Evolutionary conservation across 2,113 vertebrate genomes (phyloP), one percentile per base, ranked within the genome.

Genomic region (Myotis yumanensis): DNA sequence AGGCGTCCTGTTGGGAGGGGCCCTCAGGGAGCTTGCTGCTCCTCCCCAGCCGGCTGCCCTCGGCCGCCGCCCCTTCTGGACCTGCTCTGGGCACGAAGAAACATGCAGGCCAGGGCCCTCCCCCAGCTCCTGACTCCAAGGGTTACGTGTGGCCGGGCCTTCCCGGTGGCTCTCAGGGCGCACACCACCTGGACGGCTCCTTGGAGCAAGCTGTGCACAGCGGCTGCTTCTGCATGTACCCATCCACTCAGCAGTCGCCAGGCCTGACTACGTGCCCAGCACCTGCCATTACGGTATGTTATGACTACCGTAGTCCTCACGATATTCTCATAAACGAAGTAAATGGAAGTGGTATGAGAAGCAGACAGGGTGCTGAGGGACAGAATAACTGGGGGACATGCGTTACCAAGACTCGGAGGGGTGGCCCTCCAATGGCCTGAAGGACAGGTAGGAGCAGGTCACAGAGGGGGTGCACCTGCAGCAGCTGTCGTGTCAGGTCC

Each of bases 21-120:
- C 40, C 25, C 37, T 46, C 22, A 14, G 35, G 25, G 68, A n/a
- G 37, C 18, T 46, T 51, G 37, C n/a, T 35, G 48, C 77, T 72
- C 57, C 15, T 48, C 72, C 46, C 15, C 14, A 66, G 32, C 48
- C 17, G 20, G 37, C 40, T 14, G 10, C 15, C 32, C 10, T 22
- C 16, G 25, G 10, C 15, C 4, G n/a, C 64, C 9, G 18, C 92
- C 85, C 3, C 68, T 89, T 48, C 32, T 59, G n/a, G 20, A 52
- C 57, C 59, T 8, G 51, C 25, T 25, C 28, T 14, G 22, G 43
- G 54, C 59, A 22, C 0, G 3, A 77, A 76, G 52, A n/a, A 72
- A 17, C 23, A 25, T 7, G 1, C 32, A 37, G 20, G 30, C 4
- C 30, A 10, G 5, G 23, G 17, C 28, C 35, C 35, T 2, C 1